Evolutionary conservation across 1,140 invertebrate genomes (phyloP).

Genomic region (Orius insidiosus): DNA sequence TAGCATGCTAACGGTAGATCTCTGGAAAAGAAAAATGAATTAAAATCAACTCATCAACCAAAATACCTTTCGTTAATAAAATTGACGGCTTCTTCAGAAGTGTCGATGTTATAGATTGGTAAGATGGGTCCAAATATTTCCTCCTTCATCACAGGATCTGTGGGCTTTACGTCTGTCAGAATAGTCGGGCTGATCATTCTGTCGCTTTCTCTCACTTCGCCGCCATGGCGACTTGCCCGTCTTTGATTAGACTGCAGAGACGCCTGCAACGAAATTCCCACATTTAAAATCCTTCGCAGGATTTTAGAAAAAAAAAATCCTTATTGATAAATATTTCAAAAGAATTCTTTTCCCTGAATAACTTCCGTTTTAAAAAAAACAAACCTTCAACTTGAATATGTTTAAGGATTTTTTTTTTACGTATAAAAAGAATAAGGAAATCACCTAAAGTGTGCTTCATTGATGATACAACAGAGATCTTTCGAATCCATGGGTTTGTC

Average conservation of each 20-base stretch:
- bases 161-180: slow-evolving; percentile 47
- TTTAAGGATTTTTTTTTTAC: slow-evolving; percentile 3
- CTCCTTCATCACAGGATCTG: slow-evolving; percentile 71
- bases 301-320: neutral
- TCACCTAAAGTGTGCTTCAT: slow-evolving; percentile 58
- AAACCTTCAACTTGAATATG: slow-evolving; percentile 10
- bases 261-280: slow-evolving; percentile 32
- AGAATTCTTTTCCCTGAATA: slow-evolving; percentile 18
- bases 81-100: slow-evolving; percentile 72
- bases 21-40: slow-evolving; percentile 33
- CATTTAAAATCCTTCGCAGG: neutral
- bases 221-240: slow-evolving; percentile 59
- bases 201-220: slow-evolving; percentile 51
- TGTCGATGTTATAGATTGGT: slow-evolving; percentile 65
- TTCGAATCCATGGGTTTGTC: slow-evolving; percentile 58
- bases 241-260: slow-evolving; percentile 39
- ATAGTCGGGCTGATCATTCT: slow-evolving; percentile 73
- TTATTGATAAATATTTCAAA: neutral
- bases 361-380: slow-evolving; percentile 21
- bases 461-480: slow-evolving; percentile 75
- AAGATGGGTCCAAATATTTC: slow-evolving; percentile 93
- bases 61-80: slow-evolving; percentile 58
- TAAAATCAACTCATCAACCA: too few relatives aligned
- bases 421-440: slow-evolving; percentile 27
- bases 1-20: slow-evolving; percentile 73